Conservation (phyloP, 2,888 invertebrate species). For the Quadroppia sp. region DNA sequence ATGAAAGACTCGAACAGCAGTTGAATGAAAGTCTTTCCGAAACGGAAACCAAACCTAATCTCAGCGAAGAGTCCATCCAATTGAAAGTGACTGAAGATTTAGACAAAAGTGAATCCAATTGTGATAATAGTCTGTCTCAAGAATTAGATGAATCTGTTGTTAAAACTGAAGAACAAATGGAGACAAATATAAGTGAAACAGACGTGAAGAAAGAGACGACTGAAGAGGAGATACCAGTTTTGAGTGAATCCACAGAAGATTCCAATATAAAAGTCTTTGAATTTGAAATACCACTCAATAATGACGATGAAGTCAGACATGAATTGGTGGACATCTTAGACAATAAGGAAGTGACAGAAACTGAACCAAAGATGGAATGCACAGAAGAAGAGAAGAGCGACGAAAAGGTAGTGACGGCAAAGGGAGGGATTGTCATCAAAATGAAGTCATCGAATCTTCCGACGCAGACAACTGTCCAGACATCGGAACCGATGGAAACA, state of each 20-base stretch:
- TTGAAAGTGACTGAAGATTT: not conserved
- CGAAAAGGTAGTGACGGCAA: constrained; percentile 3
- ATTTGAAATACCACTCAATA: constrained; percentile 38
- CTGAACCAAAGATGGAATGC: not conserved
- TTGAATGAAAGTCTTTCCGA: not conserved
- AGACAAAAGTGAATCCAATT: constrained; percentile 3
- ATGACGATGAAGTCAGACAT: not conserved
- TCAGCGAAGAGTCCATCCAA: constrained; percentile 11
- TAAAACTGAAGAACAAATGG: not conserved
- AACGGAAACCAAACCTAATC: not conserved
- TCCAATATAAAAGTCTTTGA: constrained; percentile 37
- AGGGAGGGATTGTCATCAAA: constrained; percentile 38
- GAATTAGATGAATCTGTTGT: not conserved
- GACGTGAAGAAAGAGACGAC: constrained; percentile 16
- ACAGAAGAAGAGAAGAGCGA: constrained; percentile 18
- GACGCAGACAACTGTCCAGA: not conserved
- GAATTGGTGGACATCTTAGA: not conserved
- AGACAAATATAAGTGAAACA: not conserved
- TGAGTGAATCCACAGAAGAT: constrained; percentile 13
- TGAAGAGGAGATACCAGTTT: constrained; percentile 1
- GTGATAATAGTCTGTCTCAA: not conserved
- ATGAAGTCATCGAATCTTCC: constrained; percentile 34
- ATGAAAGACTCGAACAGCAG: constrained; percentile 7
- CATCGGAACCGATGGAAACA: not conserved
- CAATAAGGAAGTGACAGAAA: not conserved